Base-by-base conservation (phyloP, 2,888 invertebrate species). In the Cepaea hortensis region DNA sequence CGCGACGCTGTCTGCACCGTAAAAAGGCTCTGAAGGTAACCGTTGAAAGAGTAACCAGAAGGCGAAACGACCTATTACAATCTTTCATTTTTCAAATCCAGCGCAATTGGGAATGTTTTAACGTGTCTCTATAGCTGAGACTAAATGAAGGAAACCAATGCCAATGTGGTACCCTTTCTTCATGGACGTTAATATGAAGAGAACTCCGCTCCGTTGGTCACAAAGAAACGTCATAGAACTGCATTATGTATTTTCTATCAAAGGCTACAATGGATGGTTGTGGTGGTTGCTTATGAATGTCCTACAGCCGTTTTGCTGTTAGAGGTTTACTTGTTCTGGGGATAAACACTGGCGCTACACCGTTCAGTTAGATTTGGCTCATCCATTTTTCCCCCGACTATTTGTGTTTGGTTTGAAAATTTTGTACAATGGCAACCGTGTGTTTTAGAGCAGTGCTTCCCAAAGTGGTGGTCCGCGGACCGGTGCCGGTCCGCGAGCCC, bases 51-150 rank as follows among this genome's bases (percentile, higher is more conserved):
- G 79, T 62, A 62, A 62, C 79, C 79, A 62, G 62, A 79, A 79
- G 62, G 79, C 79, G 62, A 79, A 79, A 79, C 23, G 79, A 62
- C 62, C 79, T 79, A 79, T 62, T 79, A 61, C 62, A 62, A 62
- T 79, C 79, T 35, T 79, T 79, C 55, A 79, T 35, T 79, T 46
- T 23, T 62, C 13, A 62, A 79, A 79, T 35, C 62, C 79, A 79
- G 35, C 62, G 79, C 55, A 61, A 79, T 79, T 62, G 35, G 35
- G 46, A 79, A 79, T 79, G 79, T 62, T 62, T 61, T 79, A 62
- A 35, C 13, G 35, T 35, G 13, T 61, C 15, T 62, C 62, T 61
- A 15, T 62, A 79, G 62, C 62, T 62, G 35, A 61, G 35, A 62
- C 79, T 62, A 62, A 79, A 79, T 62, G 35, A 62, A 79, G 35